phyloP scores from a whole-genome alignment of 2,113 vertebrate species.

The Leuciscus idus region DNA sequence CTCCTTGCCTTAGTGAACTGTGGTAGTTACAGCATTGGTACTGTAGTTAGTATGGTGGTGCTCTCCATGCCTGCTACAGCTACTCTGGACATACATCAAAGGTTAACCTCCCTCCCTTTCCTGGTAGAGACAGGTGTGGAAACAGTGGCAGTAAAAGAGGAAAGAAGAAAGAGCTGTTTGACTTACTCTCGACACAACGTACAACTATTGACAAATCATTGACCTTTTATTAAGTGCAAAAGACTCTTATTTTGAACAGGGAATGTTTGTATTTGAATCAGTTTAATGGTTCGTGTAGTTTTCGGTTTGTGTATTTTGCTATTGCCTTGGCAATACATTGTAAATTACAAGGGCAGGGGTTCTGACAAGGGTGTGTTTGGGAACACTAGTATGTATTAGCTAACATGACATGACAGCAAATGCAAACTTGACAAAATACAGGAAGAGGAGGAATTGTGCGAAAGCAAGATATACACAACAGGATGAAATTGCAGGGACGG shows the following conservation, averaged over 20 bases:
- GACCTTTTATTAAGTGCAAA: not conserved
- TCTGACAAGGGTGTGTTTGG: slow-evolving; percentile 20
- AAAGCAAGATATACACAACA: slow-evolving; percentile 46
- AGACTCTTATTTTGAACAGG: not conserved
- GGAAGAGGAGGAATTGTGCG: slow-evolving; percentile 45
- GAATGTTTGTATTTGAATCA: not conserved
- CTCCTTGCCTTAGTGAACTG: slow-evolving; percentile 46
- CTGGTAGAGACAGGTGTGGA: not conserved
- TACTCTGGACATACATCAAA: slow-evolving; percentile 49
- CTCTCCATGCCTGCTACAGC: slow-evolving; percentile 7
- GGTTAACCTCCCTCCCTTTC: slow-evolving; percentile 8
- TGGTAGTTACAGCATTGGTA: slow-evolving; percentile 15
- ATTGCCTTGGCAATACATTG: not conserved
- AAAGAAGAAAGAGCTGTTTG: not conserved
- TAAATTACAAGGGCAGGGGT: not conserved
- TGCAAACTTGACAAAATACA: slow-evolving; percentile 44
- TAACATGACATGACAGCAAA: slow-evolving; percentile 26
- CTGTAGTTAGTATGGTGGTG: slow-evolving; percentile 35
- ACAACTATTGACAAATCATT: slow-evolving; percentile 2
- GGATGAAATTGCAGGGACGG: slow-evolving; percentile 39
- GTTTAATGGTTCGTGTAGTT: not conserved
- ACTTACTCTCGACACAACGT: not conserved
- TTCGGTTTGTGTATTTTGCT: not conserved
- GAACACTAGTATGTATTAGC: not conserved
- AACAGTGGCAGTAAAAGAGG: not conserved